Evolutionary conservation across 2,797 vertebrate species (phyloP), one percentile per base, ranked within the genome.

Genomic region (Furcifer pardalis): DNA sequence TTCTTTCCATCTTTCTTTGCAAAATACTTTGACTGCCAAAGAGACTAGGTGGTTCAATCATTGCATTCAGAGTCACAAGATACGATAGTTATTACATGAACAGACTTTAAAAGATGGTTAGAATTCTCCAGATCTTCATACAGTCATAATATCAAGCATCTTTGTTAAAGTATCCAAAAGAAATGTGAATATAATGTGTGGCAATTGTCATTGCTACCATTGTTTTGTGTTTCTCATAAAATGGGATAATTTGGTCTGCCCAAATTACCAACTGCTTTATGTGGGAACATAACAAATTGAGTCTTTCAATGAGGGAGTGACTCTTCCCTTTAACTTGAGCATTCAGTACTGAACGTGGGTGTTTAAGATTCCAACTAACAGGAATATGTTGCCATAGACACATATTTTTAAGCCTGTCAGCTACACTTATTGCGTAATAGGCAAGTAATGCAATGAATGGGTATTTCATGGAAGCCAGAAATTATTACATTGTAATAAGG

Each of bases 301-400:
- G 63, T 89, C 92, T 93, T 92, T 91, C 84, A 76, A 86, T 85
- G 84, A 90, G 82, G 15, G 71, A 87, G 82, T 72, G n/a, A 88
- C 77, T 88, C 92, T 75, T 82, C 71, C 91, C 69, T 84, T 82
- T 92, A 89, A 91, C 93, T 92, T 91, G 86, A 79, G 75, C 32
- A 37, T 49, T 89, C 81, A 86, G 81, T 88, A 89, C 87, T 92
- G 27, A 84, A 80, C 21, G 83, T 89, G 89, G 90, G 87, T 91
- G 86, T 88, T 90, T 60, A 84, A 91, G 85, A 86, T 91, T 93
- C 91, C 40, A 88, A 87, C 73, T 89, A 94, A 94, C 90, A 91
- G 80, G 69, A 88, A 30, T 76, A 84, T 91, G 93, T 95, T 95
- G 89, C 94, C 95, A 96, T 95, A 95, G 95, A 94, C 93, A 94